Evolutionary conservation across 2,888 invertebrate genomes (phyloP), one percentile per base, ranked within the genome.

Genomic region (Ceriagrion tenellum): DNA sequence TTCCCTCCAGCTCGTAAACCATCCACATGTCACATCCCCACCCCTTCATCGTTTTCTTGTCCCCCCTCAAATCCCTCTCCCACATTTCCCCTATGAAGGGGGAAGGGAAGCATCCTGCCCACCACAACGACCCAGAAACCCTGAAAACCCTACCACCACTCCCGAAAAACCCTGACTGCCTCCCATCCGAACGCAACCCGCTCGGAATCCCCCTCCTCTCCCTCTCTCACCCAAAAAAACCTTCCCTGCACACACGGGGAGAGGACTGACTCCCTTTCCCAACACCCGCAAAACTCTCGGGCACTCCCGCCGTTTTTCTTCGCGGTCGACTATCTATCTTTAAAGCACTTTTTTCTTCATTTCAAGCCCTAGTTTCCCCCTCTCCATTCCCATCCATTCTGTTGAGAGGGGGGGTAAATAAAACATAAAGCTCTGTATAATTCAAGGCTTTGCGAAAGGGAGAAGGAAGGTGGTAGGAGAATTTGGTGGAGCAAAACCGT

Each of bases 311-410:
- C 69, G 26, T 47, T 69, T 69, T 47, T 93, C 69, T 93, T 47
- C 59, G 47, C 20, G 93, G 69, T 47, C 47, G 93, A 69, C 63
- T 63, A 91, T 91, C 63, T 40, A 91, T 93, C 93, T 93, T 93
- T 93, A 74, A 93, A 93, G 69, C 93, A 69, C 40, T 74, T 93
- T 93, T 93, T 93, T 93, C 91, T 93, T 74, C 93, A 47, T 93
- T 93, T 47, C 47, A 69, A 93, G 93, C 93, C 93, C 69, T 93
- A 93, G 93, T 69, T 93, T 93, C 47, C 93, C 59, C 59, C 69
- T 74, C 69, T 74, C 55, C 93, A 69, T 74, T 93, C 69, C 93
- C 93, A 93, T 93, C 69, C 93, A 93, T 93, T 93, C 69, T 40
- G 81, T 47, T n/a, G n/a, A n/a, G n/a, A n/a, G n/a, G 47, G 47